Percentiles rank a stretch among this genome's conserved stretches.
phyloP scores from a whole-genome alignment of 2,888 invertebrate genomes.

The Sicus ferrugineus region DNA sequence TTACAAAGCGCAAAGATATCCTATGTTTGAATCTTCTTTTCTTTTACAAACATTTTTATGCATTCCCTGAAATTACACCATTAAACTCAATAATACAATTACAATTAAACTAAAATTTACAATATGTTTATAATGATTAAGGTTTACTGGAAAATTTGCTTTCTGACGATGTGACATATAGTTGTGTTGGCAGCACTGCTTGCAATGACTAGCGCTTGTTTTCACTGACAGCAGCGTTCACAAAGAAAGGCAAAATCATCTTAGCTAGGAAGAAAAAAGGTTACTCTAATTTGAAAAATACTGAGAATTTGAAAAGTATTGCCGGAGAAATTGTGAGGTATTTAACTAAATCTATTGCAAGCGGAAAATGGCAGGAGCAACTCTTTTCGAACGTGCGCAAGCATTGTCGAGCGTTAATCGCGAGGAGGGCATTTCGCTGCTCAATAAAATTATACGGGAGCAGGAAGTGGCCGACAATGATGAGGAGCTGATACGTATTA shows the following conservation, averaged over 20 bases:
- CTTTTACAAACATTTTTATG: neutral
- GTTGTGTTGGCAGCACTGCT: conserved; percentile 48
- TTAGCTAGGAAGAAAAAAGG: conserved; percentile 35
- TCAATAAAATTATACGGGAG: conserved; percentile 80
- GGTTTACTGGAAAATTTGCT: neutral
- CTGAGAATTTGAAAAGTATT: neutral
- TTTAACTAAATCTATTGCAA: conserved; percentile 40
- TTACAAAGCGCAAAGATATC: too few relatives aligned
- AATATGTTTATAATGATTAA: too few relatives aligned
- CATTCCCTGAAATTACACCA: neutral
- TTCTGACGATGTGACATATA: neutral
- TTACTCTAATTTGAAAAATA: conserved; percentile 29
- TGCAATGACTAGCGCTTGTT: conserved; percentile 62
- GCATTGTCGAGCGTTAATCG: conserved; percentile 78
- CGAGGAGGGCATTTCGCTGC: conserved; percentile 77
- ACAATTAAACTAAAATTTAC: too few relatives aligned
- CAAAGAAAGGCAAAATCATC: conserved; percentile 40
- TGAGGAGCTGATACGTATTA: conserved; percentile 88
- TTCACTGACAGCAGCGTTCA: conserved; percentile 44
- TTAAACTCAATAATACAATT: neutral
- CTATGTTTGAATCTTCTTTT: neutral
- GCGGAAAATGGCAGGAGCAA: conserved; percentile 83
- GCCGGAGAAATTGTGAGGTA: neutral
- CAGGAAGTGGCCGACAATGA: conserved; percentile 81
- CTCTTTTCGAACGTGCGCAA: conserved; percentile 86